phyloP scores from a whole-genome alignment of 1,140 invertebrate genomes.

The Bombus confusus region DNA sequence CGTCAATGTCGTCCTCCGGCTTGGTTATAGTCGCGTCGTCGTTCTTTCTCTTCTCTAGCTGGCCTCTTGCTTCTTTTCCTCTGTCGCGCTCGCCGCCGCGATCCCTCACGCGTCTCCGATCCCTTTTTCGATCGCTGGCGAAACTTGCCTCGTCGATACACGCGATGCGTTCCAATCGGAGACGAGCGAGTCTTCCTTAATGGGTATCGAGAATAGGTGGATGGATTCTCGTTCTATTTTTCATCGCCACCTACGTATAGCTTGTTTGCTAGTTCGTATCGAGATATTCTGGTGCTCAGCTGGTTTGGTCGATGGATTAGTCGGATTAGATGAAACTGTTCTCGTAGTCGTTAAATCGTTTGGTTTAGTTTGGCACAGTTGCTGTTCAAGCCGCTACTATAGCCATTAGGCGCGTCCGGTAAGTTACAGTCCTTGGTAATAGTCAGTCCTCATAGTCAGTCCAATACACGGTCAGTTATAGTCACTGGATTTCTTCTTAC shows the following conservation, averaged over 20 bases:
- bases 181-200: no score
- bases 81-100: neutral
- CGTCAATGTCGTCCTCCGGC: slow-evolving; percentile 58
- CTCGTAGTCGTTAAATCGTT: no score
- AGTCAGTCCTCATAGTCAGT: no score
- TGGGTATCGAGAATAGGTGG: neutral
- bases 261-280: neutral
- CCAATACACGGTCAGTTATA: no score
- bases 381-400: no score
- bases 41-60: slow-evolving; percentile 4
- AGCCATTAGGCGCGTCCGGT: no score
- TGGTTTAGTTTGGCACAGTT: no score
- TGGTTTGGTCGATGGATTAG: no score
- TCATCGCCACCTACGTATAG: neutral
- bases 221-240: neutral
- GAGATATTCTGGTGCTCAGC: no score
- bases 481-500: no score
- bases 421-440: no score
- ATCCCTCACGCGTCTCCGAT: neutral
- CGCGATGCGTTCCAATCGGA: neutral
- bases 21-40: slow-evolving; percentile 33
- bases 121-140: slow-evolving; percentile 17
- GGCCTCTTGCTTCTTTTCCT: neutral
- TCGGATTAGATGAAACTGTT: no score
- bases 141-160: neutral